Percentiles rank a stretch among this genome's conserved stretches.
phyloP scores from a whole-genome alignment of 2,888 invertebrate species.

The Dexiosoma caninum region DNA sequence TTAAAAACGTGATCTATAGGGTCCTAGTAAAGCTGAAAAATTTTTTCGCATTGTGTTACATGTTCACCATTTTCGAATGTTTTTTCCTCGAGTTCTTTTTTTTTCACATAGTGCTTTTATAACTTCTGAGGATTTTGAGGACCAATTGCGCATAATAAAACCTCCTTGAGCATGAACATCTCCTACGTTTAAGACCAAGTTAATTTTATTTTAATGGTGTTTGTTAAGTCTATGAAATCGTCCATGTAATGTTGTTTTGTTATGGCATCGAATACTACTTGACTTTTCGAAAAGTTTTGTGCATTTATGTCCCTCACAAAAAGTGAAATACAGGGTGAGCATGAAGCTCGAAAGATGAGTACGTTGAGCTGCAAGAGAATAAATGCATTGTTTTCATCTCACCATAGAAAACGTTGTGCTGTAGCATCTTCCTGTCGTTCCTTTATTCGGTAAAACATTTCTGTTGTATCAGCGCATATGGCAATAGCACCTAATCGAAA shows the following conservation, averaged over 20 bases:
- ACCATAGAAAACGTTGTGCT: constrained; percentile 53
- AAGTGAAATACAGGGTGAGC: constrained; percentile 28
- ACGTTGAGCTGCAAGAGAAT: constrained; percentile 20
- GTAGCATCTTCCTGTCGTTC: constrained; percentile 21
- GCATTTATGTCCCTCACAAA: constrained; percentile 37
- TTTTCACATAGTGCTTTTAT: constrained; percentile 21
- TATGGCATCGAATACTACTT: not conserved
- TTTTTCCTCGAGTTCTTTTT: not conserved
- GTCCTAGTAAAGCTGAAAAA: constrained; percentile 6
- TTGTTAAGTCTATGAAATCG: not conserved
- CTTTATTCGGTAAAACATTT: constrained; percentile 55
- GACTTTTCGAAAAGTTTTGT: not conserved
- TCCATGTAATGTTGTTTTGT: constrained; percentile 8
- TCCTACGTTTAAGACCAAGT: not conserved
- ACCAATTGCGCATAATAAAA: constrained; percentile 32
- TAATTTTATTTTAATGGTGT: not conserved
- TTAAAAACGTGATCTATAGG: constrained; percentile 5
- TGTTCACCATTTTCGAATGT: not conserved
- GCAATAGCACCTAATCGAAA: constrained; percentile 32
- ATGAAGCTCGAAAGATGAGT: constrained; percentile 19
- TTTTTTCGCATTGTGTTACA: not conserved
- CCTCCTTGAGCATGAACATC: constrained; percentile 12
- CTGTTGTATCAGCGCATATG: constrained; percentile 32
- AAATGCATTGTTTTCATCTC: not conserved
- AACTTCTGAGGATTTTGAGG: constrained; percentile 1